Conservation (phyloP, 2,797 vertebrate species). For the Liparis tanakae region DNA sequence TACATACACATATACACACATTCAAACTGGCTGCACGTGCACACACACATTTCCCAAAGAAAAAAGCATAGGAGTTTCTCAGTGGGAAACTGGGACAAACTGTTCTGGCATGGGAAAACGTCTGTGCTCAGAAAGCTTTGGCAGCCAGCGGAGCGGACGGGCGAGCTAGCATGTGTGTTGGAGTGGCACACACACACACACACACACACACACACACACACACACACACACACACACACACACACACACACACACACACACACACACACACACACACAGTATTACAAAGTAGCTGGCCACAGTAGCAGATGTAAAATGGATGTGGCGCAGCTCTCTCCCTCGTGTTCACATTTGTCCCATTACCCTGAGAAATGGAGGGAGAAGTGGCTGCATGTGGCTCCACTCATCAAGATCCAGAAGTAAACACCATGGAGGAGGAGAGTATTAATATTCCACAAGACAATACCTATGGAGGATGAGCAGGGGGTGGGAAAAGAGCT, state of each 20-base stretch:
- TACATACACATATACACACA: conserved; percentile 20
- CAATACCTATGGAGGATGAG: conserved; percentile 7
- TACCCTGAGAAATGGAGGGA: conserved; percentile 45
- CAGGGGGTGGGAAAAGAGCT: conserved; percentile 28
- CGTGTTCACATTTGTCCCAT: conserved; percentile 39
- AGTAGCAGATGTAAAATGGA: conserved; percentile 57
- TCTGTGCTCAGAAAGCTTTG: conserved; percentile 71
- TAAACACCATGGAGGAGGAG: conserved; percentile 38
- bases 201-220: conserved; percentile 1
- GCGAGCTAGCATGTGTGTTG: conserved; percentile 48
- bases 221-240: conserved; percentile 31
- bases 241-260: conserved; percentile 2
- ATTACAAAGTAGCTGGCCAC: conserved; percentile 48
- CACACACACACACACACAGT: background rate
- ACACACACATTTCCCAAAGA: conserved; percentile 33
- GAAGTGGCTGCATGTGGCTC: conserved; percentile 34
- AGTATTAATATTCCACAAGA: conserved; percentile 25
- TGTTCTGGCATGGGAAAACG: conserved; percentile 70
- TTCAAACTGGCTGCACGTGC: conserved; percentile 30
- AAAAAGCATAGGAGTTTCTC: conserved; percentile 60
- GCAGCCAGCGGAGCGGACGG: conserved; percentile 58
- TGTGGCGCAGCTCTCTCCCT: conserved; percentile 31
- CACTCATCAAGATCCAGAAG: conserved; percentile 28
- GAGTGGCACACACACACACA: conserved; percentile 47
- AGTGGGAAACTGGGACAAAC: conserved; percentile 76